These are phyloP conservation scores for Ormyrus rosae DNA, from an alignment of 2,888 invertebrate genomes.

Conservation along the genomic window DNA sequence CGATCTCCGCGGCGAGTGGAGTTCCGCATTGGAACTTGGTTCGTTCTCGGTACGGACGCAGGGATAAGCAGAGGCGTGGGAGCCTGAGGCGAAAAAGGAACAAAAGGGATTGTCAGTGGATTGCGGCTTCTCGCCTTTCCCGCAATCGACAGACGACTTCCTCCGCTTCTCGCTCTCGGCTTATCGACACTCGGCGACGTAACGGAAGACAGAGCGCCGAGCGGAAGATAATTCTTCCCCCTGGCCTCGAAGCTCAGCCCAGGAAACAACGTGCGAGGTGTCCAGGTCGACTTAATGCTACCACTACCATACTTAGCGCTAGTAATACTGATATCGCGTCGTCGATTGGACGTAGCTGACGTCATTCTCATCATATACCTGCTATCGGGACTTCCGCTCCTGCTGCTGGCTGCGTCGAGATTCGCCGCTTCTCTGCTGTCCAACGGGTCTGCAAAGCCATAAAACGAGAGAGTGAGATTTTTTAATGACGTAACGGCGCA, in stretches of 20 bases:
- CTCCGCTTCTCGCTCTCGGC: background rate
- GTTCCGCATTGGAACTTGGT: background rate
- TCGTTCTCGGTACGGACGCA: background rate
- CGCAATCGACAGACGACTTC: conserved; percentile 8
- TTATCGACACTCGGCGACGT: conserved; percentile 7
- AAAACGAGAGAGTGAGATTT: conserved; percentile 51
- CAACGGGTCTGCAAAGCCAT: conserved; percentile 60
- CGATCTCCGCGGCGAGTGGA: background rate
- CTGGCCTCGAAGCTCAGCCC: conserved; percentile 38
- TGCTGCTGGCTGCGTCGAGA: conserved; percentile 44
- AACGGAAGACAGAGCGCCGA: conserved; percentile 39
- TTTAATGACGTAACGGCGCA: conserved; percentile 51
- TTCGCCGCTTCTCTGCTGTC: conserved; percentile 60
- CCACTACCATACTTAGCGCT: conserved; percentile 47
- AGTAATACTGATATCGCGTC: conserved; percentile 56
- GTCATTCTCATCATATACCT: conserved; percentile 67
- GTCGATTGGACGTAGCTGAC: conserved; percentile 39
- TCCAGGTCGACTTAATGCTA: background rate
- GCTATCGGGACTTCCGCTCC: conserved; percentile 64
- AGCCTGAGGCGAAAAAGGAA: background rate
- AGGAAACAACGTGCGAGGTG: conserved; percentile 17
- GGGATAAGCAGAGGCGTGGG: conserved; percentile 24
- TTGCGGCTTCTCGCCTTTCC: conserved; percentile 5
- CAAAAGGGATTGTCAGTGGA: conserved; percentile 31
- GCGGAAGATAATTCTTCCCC: conserved; percentile 52